Conservation (phyloP, 2,888 invertebrate genomes). For the Lasioglossum marginatum region DNA sequence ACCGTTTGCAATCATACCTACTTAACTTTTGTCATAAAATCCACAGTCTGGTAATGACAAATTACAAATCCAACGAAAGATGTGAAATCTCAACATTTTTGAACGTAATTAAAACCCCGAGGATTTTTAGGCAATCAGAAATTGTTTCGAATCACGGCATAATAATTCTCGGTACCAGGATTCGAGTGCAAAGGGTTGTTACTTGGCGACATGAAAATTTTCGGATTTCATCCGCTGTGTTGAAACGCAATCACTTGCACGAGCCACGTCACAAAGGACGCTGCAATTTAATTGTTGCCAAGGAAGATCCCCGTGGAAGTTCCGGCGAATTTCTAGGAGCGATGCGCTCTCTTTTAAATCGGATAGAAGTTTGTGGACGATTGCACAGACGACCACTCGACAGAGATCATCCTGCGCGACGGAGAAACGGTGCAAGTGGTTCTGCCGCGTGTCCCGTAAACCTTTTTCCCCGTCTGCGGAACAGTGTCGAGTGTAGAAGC, state of each 20-base stretch:
- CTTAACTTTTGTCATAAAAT: neutral
- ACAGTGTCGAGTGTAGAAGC: conserved; percentile 46
- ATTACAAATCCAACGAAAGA: no score
- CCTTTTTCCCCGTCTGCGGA: conserved; percentile 24
- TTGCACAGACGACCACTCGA: neutral
- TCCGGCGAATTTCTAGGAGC: neutral
- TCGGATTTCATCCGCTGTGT: neutral
- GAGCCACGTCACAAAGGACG: neutral
- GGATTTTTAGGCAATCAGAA: neutral
- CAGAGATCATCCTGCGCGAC: neutral
- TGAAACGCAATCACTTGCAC: neutral
- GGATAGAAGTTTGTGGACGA: conserved; percentile 4
- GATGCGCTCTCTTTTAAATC: neutral
- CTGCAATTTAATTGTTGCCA: neutral
- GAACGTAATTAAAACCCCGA: neutral
- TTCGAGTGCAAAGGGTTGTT: neutral
- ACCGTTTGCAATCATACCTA: no score
- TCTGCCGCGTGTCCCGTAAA: conserved; percentile 27
- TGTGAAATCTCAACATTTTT: neutral
- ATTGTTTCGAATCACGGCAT: neutral
- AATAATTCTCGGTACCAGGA: neutral
- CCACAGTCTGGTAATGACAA: no score
- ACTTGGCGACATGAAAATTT: neutral
- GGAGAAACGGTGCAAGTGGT: conserved; percentile 12
- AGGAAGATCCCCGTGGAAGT: neutral